A percentile compares a stretch with the other conserved stretches of the same genome.
phyloP scores from a whole-genome alignment of 2,888 invertebrate species.

The Opisthograptis luteolata region DNA sequence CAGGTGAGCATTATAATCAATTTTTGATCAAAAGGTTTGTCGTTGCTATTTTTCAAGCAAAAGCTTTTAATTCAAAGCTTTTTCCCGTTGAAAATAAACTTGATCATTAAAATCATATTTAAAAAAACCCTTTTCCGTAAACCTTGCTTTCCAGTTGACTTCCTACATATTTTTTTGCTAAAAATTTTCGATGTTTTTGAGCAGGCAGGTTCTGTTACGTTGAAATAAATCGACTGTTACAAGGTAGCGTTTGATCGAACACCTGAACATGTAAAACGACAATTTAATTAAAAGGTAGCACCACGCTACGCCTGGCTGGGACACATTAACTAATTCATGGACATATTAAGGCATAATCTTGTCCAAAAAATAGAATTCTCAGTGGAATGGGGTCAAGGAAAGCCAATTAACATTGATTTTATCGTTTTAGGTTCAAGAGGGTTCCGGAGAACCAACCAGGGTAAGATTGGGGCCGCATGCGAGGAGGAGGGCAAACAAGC shows the following conservation, averaged over 20 bases:
- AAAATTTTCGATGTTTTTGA: slow-evolving; percentile 5
- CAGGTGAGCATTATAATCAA: slow-evolving; percentile 51
- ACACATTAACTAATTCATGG: too few species aligned
- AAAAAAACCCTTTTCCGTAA: slow-evolving; percentile 17
- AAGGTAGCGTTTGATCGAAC: too few species aligned
- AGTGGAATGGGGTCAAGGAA: too few species aligned
- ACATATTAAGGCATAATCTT: too few species aligned
- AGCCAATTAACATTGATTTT: neutral
- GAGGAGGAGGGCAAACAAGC: slow-evolving; percentile 60
- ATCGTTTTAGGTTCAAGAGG: slow-evolving; percentile 49
- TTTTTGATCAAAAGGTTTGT: slow-evolving; percentile 18
- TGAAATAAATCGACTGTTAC: neutral
- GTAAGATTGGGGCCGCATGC: slow-evolving; percentile 59
- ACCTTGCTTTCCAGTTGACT: slow-evolving; percentile 13
- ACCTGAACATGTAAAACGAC: too few species aligned
- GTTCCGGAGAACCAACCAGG: slow-evolving; percentile 46
- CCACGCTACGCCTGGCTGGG: too few species aligned
- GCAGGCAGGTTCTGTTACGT: neutral
- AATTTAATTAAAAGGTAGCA: too few species aligned
- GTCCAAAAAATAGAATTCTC: too few species aligned
- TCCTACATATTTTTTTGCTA: slow-evolving; percentile 8
- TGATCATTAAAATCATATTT: slow-evolving; percentile 22
- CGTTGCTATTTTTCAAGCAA: slow-evolving; percentile 26
- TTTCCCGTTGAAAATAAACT: slow-evolving; percentile 21
- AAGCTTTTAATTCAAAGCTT: slow-evolving; percentile 29